Conservation (phyloP, 2,888 invertebrate species). For the Pandemis cinnamomeana region DNA sequence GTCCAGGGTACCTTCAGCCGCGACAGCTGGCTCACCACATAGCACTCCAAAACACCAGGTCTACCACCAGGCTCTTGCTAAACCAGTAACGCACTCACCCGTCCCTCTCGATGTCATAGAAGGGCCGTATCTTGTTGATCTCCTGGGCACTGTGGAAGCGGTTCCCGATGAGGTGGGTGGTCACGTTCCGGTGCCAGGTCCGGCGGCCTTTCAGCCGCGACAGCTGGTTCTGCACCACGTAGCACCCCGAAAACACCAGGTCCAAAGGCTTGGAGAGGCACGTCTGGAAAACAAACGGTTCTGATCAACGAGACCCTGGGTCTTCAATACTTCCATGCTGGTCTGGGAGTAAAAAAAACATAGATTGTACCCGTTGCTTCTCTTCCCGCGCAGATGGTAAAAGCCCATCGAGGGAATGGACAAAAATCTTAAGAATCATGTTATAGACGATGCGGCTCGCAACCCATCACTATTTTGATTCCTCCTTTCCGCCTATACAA, state of each 20-base stretch:
- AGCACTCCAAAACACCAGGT: slow-evolving; percentile 46
- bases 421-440: too few relatives aligned
- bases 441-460: too few relatives aligned
- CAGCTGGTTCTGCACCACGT: slow-evolving; percentile 40
- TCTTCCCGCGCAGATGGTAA: too few relatives aligned
- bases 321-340: too few relatives aligned
- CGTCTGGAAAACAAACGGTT: slow-evolving; percentile 20
- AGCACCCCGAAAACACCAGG: slow-evolving; percentile 46
- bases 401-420: too few relatives aligned
- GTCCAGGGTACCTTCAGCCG: neutral
- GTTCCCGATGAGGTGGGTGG: slow-evolving; percentile 4
- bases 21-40: slow-evolving; percentile 39
- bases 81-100: slow-evolving; percentile 10
- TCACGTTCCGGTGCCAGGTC: neutral
- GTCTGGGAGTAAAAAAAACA: too few relatives aligned
- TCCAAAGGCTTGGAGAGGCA: slow-evolving; percentile 38
- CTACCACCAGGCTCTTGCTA: slow-evolving; percentile 21
- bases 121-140: slow-evolving; percentile 1
- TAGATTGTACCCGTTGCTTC: too few relatives aligned
- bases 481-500: too few relatives aligned
- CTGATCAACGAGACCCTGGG: neutral
- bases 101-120: slow-evolving; percentile 1
- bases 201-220: neutral
- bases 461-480: too few relatives aligned
- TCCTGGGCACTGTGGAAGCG: slow-evolving; percentile 14